Base-by-base conservation (phyloP, 1,140 invertebrate species). In the Cataglyphis hispanica region DNA sequence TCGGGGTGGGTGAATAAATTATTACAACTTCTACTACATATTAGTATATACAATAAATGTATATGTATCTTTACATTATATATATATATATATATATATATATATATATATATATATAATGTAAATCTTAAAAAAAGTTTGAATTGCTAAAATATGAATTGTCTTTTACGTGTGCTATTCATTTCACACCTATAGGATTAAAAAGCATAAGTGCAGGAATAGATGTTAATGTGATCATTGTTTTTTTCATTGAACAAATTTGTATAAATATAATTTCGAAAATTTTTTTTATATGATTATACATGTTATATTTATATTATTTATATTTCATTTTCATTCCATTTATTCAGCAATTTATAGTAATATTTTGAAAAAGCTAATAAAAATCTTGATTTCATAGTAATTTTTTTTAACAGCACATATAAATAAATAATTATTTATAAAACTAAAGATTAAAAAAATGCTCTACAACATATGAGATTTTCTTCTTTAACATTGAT, bases 131-230 rank as follows among this genome's bases (percentile, higher is more conserved):
- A 50, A 69, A 69, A 81, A 81, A 83, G 34, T 37, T 46, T 22
- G 13, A 50, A 22, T 67, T 43, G 16, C 27, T 56, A n/a, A 8
- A 67, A 61, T 75, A 27, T 61, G 22, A 84, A 58, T 67, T 85
- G 60, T 85, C 56, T 85, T 67, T 25, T 84, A 53, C 77, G 46
- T 63, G 56, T 63, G 34, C 61, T 66, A 37, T 85, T 53, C 31
- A 64, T 67, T 31, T 22, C 16, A 67, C 60, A 84, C 13, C 16
- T 78, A 75, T 80, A 25, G 31, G 19, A 31, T 58, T 63, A 31
- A 64, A 74, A 70, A 67, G 22, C 27, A 75, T 3, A 31, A 58
- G 80, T 72, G 56, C 1, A 67, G 83, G 53, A 66, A 70, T 77
- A 72, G 50, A 34, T 61, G 25, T 63, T 81, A 58, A 31, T 31